Evolutionary conservation across 2,113 vertebrate genomes (phyloP).

Genomic region (Notechis scutatus): DNA sequence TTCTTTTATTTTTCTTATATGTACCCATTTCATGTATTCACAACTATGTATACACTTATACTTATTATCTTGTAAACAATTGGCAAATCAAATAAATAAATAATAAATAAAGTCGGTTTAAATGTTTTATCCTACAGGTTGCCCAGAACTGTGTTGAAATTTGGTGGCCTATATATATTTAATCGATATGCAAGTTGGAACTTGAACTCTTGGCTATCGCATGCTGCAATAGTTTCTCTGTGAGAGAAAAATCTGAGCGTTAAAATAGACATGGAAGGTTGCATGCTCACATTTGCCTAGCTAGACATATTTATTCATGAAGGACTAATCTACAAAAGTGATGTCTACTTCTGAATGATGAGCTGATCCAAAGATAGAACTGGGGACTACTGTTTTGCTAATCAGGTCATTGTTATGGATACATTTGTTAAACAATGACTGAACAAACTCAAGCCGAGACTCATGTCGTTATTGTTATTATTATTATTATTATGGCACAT

Average conservation of each 20-base stretch:
- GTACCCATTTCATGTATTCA: too few relatives aligned
- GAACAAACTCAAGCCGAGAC: background rate
- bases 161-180: background rate
- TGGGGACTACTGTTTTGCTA: background rate
- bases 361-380: background rate
- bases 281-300: background rate
- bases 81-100: too few relatives aligned
- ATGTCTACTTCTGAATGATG: background rate
- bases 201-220: background rate
- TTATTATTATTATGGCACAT: too few relatives aligned
- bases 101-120: background rate
- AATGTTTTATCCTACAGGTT: background rate
- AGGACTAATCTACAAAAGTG: background rate
- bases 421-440: background rate
- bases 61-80: too few relatives aligned
- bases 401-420: background rate
- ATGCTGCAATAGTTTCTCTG: background rate
- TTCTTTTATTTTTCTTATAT: too few relatives aligned
- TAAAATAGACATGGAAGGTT: background rate
- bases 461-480: background rate
- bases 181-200: background rate
- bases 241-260: background rate
- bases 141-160: background rate
- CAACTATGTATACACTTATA: too few relatives aligned
- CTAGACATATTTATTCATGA: background rate